Percentiles rank a stretch among this genome's conserved stretches.
These are phyloP conservation scores for Tinamus guttatus DNA, from an alignment of 2,113 vertebrate species.

Conservation along the genomic window DNA sequence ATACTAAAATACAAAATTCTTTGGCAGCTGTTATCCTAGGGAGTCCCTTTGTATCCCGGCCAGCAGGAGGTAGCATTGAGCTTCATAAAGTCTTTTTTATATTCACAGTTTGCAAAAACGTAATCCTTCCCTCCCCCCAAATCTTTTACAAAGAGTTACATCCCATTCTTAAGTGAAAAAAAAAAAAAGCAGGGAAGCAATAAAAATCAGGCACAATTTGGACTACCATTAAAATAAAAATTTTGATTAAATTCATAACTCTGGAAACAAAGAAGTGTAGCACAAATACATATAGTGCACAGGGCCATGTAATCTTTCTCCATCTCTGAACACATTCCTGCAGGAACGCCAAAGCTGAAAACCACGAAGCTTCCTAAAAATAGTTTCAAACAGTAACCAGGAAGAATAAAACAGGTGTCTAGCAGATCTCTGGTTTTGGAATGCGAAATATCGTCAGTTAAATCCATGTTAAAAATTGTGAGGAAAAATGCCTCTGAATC, in stretches of 20 bases:
- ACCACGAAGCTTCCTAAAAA: not conserved
- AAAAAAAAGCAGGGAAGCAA: not conserved
- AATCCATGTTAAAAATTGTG: slow-evolving; percentile 43
- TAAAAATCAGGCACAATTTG: not conserved
- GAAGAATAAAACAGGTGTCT: slow-evolving; percentile 25
- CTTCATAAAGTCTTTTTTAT: not conserved
- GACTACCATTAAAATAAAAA: slow-evolving; percentile 3
- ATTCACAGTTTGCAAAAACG: not conserved
- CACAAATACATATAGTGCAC: not conserved
- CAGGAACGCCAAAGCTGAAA: slow-evolving; percentile 38
- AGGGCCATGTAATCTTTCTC: not conserved
- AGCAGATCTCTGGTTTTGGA: slow-evolving; percentile 61
- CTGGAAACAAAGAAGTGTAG: not conserved
- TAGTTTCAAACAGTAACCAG: not conserved
- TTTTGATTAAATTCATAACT: not conserved
- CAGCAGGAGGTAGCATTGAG: not conserved
- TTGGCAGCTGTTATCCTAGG: not conserved
- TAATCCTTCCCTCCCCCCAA: not conserved
- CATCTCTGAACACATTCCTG: not conserved
- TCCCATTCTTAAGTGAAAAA: not conserved
- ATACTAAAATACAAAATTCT: not conserved
- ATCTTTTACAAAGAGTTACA: not conserved
- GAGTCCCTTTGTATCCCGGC: not conserved
- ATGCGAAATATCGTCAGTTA: slow-evolving; percentile 28
- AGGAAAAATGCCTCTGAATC: slow-evolving; percentile 29